A percentile compares a stretch with the other conserved stretches of the same genome.
Conservation (phyloP, 2,888 invertebrate genomes). For the Epistrophe eligans region DNA sequence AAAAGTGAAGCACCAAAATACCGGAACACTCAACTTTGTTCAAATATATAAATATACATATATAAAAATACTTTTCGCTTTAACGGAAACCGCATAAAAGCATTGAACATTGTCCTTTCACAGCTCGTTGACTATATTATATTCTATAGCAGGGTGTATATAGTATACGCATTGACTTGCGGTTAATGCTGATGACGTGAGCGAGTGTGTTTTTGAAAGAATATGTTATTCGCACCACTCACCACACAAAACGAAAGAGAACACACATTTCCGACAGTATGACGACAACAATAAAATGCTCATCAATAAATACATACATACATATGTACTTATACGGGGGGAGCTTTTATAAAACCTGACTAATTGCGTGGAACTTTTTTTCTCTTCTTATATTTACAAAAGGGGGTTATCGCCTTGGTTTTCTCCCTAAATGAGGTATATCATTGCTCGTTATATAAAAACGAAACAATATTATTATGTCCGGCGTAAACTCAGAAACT, state of each 20-base stretch:
- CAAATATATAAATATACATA: not conserved
- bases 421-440: too few relatives aligned
- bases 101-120: constrained; percentile 74
- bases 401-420: constrained; percentile 43
- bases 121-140: constrained; percentile 66
- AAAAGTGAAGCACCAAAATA: constrained; percentile 7
- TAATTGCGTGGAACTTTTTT: constrained; percentile 68
- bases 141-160: not conserved
- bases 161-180: constrained; percentile 26
- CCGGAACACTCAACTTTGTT: constrained; percentile 51
- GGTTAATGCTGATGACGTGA: constrained; percentile 13
- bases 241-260: constrained; percentile 28
- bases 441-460: too few relatives aligned
- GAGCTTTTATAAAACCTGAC: constrained; percentile 56
- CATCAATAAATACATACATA: constrained; percentile 66
- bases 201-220: constrained; percentile 34
- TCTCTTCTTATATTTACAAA: constrained; percentile 33
- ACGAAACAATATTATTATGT: too few relatives aligned
- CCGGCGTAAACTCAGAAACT: too few relatives aligned
- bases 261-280: constrained; percentile 29
- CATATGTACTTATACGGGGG: constrained; percentile 17
- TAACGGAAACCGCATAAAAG: constrained; percentile 73
- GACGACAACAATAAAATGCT: constrained; percentile 62
- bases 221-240: constrained; percentile 56
- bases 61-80: constrained; percentile 64